Percentiles rank a stretch among this genome's conserved stretches.
Evolutionary conservation across 2,113 vertebrate species (phyloP).

Genomic region (Bufo bufo): DNA sequence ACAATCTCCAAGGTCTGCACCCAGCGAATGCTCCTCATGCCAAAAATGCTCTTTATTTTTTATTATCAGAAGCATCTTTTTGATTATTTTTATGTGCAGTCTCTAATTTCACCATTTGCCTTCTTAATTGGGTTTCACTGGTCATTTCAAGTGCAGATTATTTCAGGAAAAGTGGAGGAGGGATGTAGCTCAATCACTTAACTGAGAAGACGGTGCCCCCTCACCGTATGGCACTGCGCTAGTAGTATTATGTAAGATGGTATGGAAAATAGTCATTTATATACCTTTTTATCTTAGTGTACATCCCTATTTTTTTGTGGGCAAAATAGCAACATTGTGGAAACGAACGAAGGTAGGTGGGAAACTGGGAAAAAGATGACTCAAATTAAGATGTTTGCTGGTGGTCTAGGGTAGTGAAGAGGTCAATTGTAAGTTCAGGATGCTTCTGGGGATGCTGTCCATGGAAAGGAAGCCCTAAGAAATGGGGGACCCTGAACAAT

Average conservation of each 20-base stretch:
- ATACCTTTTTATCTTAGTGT: too few relatives aligned
- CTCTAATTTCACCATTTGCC: conserved; percentile 22
- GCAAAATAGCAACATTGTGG: too few relatives aligned
- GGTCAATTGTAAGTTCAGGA: not conserved
- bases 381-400: not conserved
- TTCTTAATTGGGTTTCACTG: conserved; percentile 3
- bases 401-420: not conserved
- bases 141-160: not conserved
- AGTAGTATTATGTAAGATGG: not conserved
- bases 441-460: too few relatives aligned
- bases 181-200: not conserved
- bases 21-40: not conserved
- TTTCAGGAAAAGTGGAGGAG: not conserved
- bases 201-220: not conserved
- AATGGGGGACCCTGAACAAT: too few relatives aligned
- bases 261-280: too few relatives aligned
- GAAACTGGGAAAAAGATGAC: too few relatives aligned
- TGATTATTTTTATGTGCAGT: conserved; percentile 21
- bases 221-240: not conserved
- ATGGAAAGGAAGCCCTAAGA: too few relatives aligned
- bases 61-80: conserved; percentile 32
- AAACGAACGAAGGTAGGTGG: too few relatives aligned
- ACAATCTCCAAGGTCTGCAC: not conserved
- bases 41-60: conserved; percentile 34
- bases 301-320: too few relatives aligned